Base-by-base conservation (phyloP, 2,113 vertebrate species). In the Pluvialis apricaria region DNA sequence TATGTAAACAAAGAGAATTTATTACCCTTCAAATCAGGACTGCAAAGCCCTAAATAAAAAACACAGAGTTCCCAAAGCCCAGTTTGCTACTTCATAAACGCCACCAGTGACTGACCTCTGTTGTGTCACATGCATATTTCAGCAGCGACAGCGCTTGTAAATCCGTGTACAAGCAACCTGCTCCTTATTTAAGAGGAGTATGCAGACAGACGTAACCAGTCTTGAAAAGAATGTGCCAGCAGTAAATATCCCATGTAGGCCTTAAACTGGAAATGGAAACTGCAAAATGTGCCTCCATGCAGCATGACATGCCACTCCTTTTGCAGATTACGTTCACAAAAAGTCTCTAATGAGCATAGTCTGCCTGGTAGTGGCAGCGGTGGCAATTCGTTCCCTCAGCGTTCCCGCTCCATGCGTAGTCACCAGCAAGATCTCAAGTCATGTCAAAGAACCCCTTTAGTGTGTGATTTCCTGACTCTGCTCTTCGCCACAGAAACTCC, bases 41-140 rank as follows among this genome's bases (percentile, higher is more conserved):
- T 62, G 31, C 44, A 52, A 83, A 87, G 42, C 51, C 44, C 31
- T 78, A 89, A 86, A 79, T 75, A 69, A 90, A 89, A 80, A 58
- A 2, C 40, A 29, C 42, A 94, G 65, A 55, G 38, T 91, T 93
- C 72, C 68, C 45, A 80, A 83, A 83, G 32, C 57, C n/a, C 21
- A 36, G 14, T 58, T 71, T 83, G 55, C 55, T 75, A 21, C 52
- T 94, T 91, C 10, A 14, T 75, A 73, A 91, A 44, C 25, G 36
- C 19, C 49, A 65, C n/a, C 29, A 24, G 72, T 60, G 69, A 47
- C 88, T 1, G 2, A 26, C 69, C 31, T 86, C 86, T 86, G 42
- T 40, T 83, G 32, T 71, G 60, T 87, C 73, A 42, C 42, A 82
- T 75, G 28, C 55, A 60, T 96, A 90, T 93, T 95, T 96, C 76